Base-by-base conservation (phyloP, 2,888 invertebrate genomes). In the Xylocampa areola region DNA sequence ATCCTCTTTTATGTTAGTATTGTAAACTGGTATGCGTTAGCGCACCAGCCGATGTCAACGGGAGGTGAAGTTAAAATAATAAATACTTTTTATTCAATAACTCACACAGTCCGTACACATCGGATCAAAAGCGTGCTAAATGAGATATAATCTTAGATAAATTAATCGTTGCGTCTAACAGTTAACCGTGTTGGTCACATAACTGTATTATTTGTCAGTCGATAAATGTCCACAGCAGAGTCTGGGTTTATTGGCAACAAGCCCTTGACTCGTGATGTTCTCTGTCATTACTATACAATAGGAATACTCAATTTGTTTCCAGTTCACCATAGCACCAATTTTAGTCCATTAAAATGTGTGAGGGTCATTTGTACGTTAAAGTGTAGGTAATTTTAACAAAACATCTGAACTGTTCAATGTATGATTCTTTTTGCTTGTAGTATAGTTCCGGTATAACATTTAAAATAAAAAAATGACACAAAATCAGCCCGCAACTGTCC, bases 1-100 rank as follows among this genome's bases (percentile, higher is more conserved):
- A 91, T 89, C 89, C 90, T 87, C 91, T 90, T 90, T 92, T 92
- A 92, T 90, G 90, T 89, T 83, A 80, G 82, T 86, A 81, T 83
- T 84, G 86, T 85, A 87, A 90, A 91, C 91, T 88, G 88, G 91
- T 90, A 87, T 85, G 83, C 84, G 85, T 72, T 72, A 74, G 81
- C 82, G 80, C 74, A 79, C 72, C 75, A 70, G 69, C 69, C 80
- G 77, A 81, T 84, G 82, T 76, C 83, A 82, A 78, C 79, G 80
- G 77, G 79, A 82, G 77, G 76, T 78, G 79, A 80, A 80, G 73
- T 76, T 77, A 81, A 81, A 79, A 73, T 64, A 80, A 78, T 77
- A 37, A 1, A 71, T 62, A 72, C 62, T 79, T 80, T 82, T 77
- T 77, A 74, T 75, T 76, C 62, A 73, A 63, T 70, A 81, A 75